Percentiles rank a stretch among this genome's conserved stretches.
These are phyloP conservation scores for Drosophila borborema DNA, from an alignment of 2,888 invertebrate species.

Conservation along the genomic window DNA sequence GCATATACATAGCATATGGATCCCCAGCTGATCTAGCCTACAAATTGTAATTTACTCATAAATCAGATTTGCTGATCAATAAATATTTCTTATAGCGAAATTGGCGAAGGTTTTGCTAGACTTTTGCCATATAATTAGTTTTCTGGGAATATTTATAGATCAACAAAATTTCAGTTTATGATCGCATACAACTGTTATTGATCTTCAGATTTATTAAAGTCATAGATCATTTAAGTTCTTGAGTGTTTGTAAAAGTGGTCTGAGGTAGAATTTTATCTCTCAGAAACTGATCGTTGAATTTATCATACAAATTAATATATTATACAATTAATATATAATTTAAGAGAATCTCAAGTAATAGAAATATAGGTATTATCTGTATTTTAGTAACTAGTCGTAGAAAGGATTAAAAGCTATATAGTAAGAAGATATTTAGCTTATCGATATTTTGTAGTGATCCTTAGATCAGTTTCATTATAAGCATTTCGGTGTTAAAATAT, in stretches of 20 bases:
- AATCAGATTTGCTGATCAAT: slow-evolving; percentile 3
- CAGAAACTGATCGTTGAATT: neutral
- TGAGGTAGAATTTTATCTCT: neutral
- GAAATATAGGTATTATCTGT: too few relatives aligned
- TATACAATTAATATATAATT: too few relatives aligned
- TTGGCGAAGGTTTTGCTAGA: neutral
- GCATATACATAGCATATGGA: slow-evolving; percentile 1
- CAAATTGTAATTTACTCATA: neutral
- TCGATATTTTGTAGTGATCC: too few relatives aligned
- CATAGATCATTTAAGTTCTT: neutral
- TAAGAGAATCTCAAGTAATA: too few relatives aligned
- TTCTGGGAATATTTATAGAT: neutral
- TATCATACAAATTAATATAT: too few relatives aligned
- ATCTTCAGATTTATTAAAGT: neutral
- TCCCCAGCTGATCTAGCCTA: slow-evolving; percentile 2
- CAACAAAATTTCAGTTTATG: neutral
- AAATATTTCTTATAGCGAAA: neutral
- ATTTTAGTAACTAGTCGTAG: too few relatives aligned
- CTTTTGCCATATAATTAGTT: neutral
- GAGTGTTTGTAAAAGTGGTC: neutral
- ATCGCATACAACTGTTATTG: neutral
- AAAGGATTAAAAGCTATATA: too few relatives aligned
- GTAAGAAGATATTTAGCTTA: too few relatives aligned
- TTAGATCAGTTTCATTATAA: too few relatives aligned
- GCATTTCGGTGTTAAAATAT: too few relatives aligned